These are phyloP conservation scores for Malthinus seriepunctatus DNA, from an alignment of 2,888 invertebrate species.

Conservation along the genomic window DNA sequence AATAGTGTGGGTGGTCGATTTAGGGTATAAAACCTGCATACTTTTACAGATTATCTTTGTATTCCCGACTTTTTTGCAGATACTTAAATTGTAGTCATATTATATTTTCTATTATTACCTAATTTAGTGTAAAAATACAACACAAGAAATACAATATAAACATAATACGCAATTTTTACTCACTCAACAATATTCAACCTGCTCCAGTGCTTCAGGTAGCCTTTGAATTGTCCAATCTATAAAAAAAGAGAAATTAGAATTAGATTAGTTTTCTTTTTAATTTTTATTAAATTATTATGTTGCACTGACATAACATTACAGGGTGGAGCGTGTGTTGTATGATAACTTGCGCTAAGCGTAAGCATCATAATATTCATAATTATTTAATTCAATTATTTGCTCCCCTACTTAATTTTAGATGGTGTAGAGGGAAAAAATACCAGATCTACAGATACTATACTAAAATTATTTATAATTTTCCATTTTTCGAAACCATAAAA, in stretches of 20 bases:
- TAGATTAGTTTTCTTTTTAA: no score
- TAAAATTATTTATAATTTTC: no score
- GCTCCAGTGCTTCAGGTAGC: slow-evolving; percentile 16
- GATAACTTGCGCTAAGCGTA: no score
- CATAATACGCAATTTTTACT: slow-evolving; percentile 5
- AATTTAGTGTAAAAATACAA: slow-evolving; percentile 18
- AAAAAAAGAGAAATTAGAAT: not conserved
- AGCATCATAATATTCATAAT: no score
- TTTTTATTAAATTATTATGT: no score
- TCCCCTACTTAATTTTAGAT: no score
- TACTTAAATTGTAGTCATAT: slow-evolving; percentile 15
- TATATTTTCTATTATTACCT: slow-evolving; percentile 4
- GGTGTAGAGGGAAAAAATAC: no score
- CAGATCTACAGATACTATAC: no score
- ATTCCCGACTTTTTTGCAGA: slow-evolving; percentile 16
- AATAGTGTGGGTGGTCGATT: slow-evolving; percentile 21
- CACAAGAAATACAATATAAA: slow-evolving; percentile 1
- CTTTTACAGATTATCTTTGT: slow-evolving; percentile 18
- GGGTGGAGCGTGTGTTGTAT: no score
- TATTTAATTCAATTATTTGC: no score
- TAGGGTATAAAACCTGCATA: slow-evolving; percentile 15
- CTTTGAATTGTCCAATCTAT: not conserved
- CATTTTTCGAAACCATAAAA: no score
- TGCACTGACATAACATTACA: no score
- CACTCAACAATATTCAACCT: slow-evolving; percentile 9